Evolutionary conservation across 1,140 invertebrate genomes (phyloP), one percentile per base, ranked within the genome.

Genomic region (Bombus affinis): DNA sequence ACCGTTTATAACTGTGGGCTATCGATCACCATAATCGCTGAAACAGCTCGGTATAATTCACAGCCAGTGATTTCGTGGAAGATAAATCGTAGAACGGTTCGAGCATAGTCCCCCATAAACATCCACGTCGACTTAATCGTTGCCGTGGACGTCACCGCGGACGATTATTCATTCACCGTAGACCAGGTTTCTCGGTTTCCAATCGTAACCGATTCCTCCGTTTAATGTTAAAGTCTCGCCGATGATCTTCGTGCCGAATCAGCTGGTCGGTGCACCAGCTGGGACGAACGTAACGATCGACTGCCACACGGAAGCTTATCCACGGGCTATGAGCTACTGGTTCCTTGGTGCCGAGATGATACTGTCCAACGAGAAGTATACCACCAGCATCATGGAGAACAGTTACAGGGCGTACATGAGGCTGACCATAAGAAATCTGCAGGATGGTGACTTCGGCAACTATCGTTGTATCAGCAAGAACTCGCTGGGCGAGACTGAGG

Each of bases 231-330:
- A 95, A 99, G 98, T 99, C 95, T 97, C 97, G 12, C 98, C 98
- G 39, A 98, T 98, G 97, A 98, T 98, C 91, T 98, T 97, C 97
- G 98, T 98, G 77, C 98, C 98, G 85, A 98, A 98, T 96, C 98
- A 98, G 95, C 95, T 98, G 94, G 98, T 99, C 79, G 98, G 98
- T 10, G 98, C 98, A 53, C 98, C 98, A 76, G 96, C 97, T 66
- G 98, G 97, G 71, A 98, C 98, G 37, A 97, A 98, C 95, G 98
- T 99, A 70, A 98, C 98, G 12, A 97, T 99, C 92, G 98, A 99
- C 94, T 99, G 98, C 93, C 97, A 98, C 92, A 98, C 98, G 2
- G 98, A 99, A 92, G 98, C 98, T n/a, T 98, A 98, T 95, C 98
- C 98, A 75, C 96, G 97, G 87, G 98, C 98, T 79, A 98, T 98